Evolutionary conservation across 2,113 vertebrate species (phyloP).

Genomic region (Dicaeum eximium): DNA sequence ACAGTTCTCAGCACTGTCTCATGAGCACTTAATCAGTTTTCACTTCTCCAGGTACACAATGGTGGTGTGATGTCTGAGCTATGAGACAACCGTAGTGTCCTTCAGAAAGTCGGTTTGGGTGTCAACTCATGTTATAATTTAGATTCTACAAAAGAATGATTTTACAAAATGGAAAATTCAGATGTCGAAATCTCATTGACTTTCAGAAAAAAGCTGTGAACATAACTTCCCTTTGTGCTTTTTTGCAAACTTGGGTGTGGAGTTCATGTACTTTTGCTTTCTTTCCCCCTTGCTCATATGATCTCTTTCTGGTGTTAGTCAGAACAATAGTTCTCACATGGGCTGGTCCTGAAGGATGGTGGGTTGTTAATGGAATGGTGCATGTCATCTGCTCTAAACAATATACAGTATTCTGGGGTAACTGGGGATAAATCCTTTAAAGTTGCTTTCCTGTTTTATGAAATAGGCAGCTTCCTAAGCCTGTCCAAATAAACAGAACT

Average conservation of each 20-base stretch:
- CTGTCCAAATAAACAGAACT: conserved; percentile 35
- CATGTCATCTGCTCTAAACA: conserved; percentile 58
- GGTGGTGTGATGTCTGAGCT: background rate
- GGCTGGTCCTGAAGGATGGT: background rate
- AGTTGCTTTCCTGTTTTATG: conserved; percentile 63
- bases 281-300: background rate
- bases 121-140: background rate
- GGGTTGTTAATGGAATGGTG: conserved; percentile 54
- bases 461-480: conserved; percentile 27
- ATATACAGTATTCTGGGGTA: conserved; percentile 39
- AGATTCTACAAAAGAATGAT: background rate
- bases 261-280: conserved; percentile 4
- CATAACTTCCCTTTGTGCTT: background rate
- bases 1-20: background rate
- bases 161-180: background rate
- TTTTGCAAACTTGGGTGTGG: background rate
- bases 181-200: background rate
- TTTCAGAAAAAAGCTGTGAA: background rate
- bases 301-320: conserved; percentile 5
- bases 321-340: conserved; percentile 28
- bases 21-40: background rate
- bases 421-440: conserved; percentile 47
- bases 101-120: background rate
- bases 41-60: background rate
- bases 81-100: background rate